Base-by-base conservation (phyloP, 92 coral and sea anemone species). In the Galaxea fascicularis region DNA sequence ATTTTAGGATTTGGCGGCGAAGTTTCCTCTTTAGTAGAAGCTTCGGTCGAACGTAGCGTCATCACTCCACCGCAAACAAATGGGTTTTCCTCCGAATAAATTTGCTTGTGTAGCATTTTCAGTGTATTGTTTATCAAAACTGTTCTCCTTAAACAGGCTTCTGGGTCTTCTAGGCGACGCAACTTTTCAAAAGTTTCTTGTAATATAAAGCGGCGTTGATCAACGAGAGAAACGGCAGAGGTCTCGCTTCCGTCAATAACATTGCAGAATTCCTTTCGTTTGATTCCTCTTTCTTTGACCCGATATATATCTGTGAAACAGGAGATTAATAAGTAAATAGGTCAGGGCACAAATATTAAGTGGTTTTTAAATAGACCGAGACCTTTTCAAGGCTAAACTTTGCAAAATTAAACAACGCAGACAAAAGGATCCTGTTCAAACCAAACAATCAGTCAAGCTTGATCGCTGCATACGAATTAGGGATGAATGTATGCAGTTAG, bases 121-220 rank as follows among this genome's bases (percentile, higher is more conserved):
- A 96, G 63, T 13, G 99, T 96, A 89, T 96, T 96, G 85, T 95
- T 96, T 81, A 96, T 96, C 68, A 96, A 88, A 30, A 96, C 99
- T 0, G 99, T 92, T 12, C 99, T 91, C 27, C 99, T 85, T 26
- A 96, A 81, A 78, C 94, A 94, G 69, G 93, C 93, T 73, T 96
- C 99, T 7, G 98, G 99, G 78, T 96, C 99, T 66, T 96, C 99
- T 0, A 96, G 76, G 24, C 85, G 92, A 54, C 98, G 93, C 35
- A 96, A 91, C 89, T 96, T 96, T 88, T 96, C 96, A 73, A 96
- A 88, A 57, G 99, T 94, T 54, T 92, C 93, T 76, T 96, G 97
- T 28, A 94, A 83, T 64, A 96, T 76, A 65, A 90, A 90, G 87
- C 87, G 87, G 24, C 87, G 87, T 74, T 83, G 87, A 73, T 83